Percentiles rank a stretch among this genome's conserved stretches.
These are phyloP conservation scores for Melanotaenia maccullochi DNA, from an alignment of 2,797 vertebrate genomes.

Conservation along the genomic window DNA sequence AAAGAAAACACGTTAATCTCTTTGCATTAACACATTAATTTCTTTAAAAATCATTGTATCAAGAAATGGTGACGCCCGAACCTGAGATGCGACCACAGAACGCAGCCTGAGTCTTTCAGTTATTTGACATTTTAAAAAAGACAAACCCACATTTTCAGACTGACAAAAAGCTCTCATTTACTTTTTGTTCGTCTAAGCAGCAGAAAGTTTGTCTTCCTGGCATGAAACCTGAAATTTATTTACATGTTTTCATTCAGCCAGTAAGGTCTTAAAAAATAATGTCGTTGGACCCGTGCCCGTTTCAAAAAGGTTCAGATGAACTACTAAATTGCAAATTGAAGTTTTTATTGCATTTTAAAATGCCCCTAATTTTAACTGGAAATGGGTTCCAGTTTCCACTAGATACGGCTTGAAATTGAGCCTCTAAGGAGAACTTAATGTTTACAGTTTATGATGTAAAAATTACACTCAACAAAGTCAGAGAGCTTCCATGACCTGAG, in stretches of 20 bases:
- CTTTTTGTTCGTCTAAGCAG: too few relatives aligned
- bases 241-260: background rate
- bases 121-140: too few relatives aligned
- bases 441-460: background rate
- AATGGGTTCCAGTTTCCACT: background rate
- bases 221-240: background rate
- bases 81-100: too few relatives aligned
- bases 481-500: slow-evolving; percentile 28
- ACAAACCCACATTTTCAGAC: too few relatives aligned
- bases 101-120: too few relatives aligned
- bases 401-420: background rate
- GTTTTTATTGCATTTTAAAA: background rate
- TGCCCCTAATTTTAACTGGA: background rate
- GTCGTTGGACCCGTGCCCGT: background rate
- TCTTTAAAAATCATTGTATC: too few relatives aligned
- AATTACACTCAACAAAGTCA: background rate
- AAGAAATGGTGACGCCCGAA: too few relatives aligned
- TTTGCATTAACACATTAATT: too few relatives aligned
- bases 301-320: background rate
- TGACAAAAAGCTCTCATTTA: background rate
- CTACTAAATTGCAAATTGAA: background rate
- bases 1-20: too few relatives aligned
- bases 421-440: background rate
- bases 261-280: background rate
- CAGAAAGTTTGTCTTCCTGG: background rate